A percentile compares a stretch with the other conserved stretches of the same genome.
Evolutionary conservation across 2,113 vertebrate genomes (phyloP).

Genomic region (Cercocebus atys): DNA sequence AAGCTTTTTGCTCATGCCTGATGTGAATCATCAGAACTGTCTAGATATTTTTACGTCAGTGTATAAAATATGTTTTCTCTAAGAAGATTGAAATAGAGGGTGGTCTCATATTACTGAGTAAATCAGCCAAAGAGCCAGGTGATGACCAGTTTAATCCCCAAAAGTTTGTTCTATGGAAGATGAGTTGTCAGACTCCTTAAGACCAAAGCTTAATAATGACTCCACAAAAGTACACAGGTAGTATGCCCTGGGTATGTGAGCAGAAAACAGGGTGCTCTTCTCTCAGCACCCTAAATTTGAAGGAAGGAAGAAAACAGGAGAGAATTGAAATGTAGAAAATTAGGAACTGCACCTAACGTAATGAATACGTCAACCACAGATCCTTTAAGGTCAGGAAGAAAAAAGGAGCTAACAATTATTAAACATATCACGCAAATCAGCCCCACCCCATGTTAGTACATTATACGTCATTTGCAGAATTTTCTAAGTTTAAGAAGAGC

Average conservation of each 20-base stretch:
- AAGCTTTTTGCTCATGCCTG: background rate
- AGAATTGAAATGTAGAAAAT: background rate
- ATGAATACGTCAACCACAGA: background rate
- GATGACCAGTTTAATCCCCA: background rate
- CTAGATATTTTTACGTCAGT: background rate
- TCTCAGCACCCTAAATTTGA: background rate
- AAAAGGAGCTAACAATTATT: background rate
- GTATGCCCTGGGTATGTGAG: background rate
- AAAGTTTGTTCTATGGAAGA: background rate
- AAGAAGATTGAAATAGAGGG: background rate
- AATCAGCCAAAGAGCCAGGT: background rate
- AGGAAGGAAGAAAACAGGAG: background rate
- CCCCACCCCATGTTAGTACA: background rate
- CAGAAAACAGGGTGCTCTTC: background rate
- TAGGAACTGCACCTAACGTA: background rate
- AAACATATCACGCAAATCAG: background rate
- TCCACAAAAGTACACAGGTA: background rate
- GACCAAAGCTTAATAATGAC: background rate
- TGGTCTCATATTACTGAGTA: background rate
- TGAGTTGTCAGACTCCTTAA: background rate
- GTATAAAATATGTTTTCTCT: constrained; percentile 1
- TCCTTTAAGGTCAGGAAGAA: background rate
- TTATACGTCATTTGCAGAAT: background rate
- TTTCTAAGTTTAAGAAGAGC: constrained; percentile 25
- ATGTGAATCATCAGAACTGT: background rate